Evolutionary conservation across 2,888 invertebrate genomes (phyloP), one percentile per base, ranked within the genome.

Genomic region (Malthinus seriepunctatus): DNA sequence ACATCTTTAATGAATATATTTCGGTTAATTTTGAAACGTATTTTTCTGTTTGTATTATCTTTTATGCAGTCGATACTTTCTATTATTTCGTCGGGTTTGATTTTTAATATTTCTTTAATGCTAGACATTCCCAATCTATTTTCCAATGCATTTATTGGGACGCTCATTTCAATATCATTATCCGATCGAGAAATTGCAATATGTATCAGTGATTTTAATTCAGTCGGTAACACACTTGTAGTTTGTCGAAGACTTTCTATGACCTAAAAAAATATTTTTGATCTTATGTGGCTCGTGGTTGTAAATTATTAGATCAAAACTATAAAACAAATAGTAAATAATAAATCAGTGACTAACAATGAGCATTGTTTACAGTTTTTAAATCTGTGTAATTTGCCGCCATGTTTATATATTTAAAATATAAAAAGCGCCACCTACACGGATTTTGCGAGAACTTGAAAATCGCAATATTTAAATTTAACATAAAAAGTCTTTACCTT

Each of bases 1-100:
- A 81, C 73, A 63, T 79, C 77, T 68, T 80, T 82, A 2, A 82
- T 66, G 60, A 81, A 80, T 10, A 75, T 70, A 14, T 77, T 72
- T 68, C 76, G 78, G 32, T 78, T 70, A 14, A 82, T 70, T 65
- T 76, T 68, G 60, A 83, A 81, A 51, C 71, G 70, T 11, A 79
- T 73, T 66, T 71, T 73, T 42, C 76, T 68, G 37, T 76, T 74
- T 14, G 76, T 71, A 9, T 71, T 63, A 54, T 76, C 75, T 61
- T 71, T 71, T 32, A 70, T 68, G n/a, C 71, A 66, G 10, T 71
- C 67, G 8, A 79, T 71, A 50, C 71, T 72, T 66, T 74, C 71
- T 34, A 79, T 79, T 34, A 79, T 77, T 51, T 78, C 77, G 56
- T 79, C 79, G 0, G 78, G 77, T 67, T 77, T 70, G 23, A 79